phyloP scores from a whole-genome alignment of 1,140 invertebrate genomes.

The Ceratosolen fusciceps region DNA sequence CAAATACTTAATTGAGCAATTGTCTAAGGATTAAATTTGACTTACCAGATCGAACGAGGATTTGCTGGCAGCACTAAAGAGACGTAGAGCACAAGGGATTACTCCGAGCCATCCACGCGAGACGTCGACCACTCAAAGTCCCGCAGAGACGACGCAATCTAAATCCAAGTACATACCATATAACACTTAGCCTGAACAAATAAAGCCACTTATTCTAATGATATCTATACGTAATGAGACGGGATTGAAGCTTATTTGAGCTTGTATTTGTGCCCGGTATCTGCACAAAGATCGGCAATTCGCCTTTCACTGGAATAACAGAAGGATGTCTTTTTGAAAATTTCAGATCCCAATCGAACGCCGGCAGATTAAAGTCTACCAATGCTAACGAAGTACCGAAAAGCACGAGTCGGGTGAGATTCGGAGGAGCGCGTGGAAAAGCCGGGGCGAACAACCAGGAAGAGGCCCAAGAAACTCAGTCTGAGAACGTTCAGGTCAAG shows the following conservation, averaged over 20 bases:
- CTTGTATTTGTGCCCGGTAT: too few relatives aligned
- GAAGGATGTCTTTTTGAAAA: background rate
- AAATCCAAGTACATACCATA: conserved; percentile 28
- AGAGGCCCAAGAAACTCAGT: conserved; percentile 4
- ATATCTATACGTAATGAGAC: too few relatives aligned
- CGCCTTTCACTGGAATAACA: background rate
- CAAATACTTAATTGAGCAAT: background rate
- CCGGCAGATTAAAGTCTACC: background rate
- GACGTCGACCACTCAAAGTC: background rate
- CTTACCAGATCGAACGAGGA: conserved; percentile 11
- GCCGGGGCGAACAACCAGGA: background rate
- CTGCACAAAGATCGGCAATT: too few relatives aligned
- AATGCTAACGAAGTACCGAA: conserved; percentile 18
- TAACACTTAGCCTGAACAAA: background rate
- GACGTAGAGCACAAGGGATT: conserved; percentile 19
- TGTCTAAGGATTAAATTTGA: background rate
- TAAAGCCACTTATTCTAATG: too few relatives aligned
- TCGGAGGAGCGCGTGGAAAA: conserved; percentile 6
- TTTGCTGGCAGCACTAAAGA: conserved; percentile 18
- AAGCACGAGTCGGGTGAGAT: conserved; percentile 14
- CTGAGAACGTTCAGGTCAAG: conserved; percentile 8
- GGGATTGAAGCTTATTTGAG: too few relatives aligned
- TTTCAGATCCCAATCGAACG: conserved; percentile 1
- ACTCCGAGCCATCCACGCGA: background rate
- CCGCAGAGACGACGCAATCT: background rate